Conservation (phyloP, 2,888 invertebrate species). For the Pristionchus japonicus region DNA sequence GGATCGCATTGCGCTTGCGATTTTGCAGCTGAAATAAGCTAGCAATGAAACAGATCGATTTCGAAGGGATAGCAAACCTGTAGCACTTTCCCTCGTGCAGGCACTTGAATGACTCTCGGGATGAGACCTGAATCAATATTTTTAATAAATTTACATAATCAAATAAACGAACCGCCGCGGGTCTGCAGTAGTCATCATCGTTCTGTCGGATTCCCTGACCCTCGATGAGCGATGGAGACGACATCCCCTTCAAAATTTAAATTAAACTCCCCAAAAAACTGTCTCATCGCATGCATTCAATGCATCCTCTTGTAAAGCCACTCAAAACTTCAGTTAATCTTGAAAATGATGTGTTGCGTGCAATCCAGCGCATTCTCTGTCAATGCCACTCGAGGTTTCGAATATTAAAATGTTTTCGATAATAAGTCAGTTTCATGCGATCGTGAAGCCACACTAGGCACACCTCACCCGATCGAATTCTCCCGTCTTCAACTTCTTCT, state of each 20-base stretch:
- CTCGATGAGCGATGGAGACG: conserved; percentile 85
- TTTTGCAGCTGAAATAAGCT: too few species aligned
- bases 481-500: conserved; percentile 13
- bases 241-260: conserved; percentile 83
- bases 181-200: conserved; percentile 84
- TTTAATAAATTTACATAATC: not conserved
- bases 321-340: too few species aligned
- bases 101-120: conserved; percentile 35
- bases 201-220: conserved; percentile 76
- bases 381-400: not conserved
- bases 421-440: too few species aligned
- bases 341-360: not conserved
- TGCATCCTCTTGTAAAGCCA: too few species aligned
- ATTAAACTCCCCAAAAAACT: too few species aligned
- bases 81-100: conserved; percentile 39
- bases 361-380: not conserved
- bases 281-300: too few species aligned
- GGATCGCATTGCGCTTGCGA: too few species aligned
- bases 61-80: not conserved
- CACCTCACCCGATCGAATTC: conserved; percentile 8
- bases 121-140: not conserved
- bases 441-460: too few species aligned
- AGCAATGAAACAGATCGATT: not conserved
- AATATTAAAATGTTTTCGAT: too few species aligned
- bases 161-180: conserved; percentile 50